phyloP scores from a whole-genome alignment of 1,140 invertebrate species.

The Drosophila bifasciata region DNA sequence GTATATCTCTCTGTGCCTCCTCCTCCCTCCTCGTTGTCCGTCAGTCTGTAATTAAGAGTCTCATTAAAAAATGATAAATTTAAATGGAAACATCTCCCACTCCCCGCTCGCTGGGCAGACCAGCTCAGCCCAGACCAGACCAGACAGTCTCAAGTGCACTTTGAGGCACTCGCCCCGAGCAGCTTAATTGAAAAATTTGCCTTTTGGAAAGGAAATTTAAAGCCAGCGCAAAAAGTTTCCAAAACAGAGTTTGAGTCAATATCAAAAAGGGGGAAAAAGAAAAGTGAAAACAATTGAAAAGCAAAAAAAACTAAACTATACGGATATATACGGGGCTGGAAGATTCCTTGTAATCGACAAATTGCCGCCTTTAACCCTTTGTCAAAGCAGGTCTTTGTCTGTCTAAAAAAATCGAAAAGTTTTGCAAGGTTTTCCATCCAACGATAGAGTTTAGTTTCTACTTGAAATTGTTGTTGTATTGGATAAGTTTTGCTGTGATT shows the following conservation, averaged over 20 bases:
- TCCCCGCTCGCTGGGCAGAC: not conserved
- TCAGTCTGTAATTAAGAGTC: constrained; percentile 75
- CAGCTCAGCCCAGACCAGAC: too few relatives aligned
- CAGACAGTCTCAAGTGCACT: constrained; percentile 68
- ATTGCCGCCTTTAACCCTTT: constrained; percentile 61
- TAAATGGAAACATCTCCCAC: constrained; percentile 73
- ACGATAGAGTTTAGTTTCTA: constrained; percentile 6
- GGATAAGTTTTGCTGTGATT: constrained; percentile 22
- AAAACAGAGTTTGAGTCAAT: constrained; percentile 7
- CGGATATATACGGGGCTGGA: too few relatives aligned
- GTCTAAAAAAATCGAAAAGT: constrained; percentile 56
- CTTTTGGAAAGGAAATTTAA: constrained; percentile 59
- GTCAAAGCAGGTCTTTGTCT: not conserved
- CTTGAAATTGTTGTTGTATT: constrained; percentile 53
- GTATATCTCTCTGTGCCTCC: not conserved
- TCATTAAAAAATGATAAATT: constrained; percentile 83
- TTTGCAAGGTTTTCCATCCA: constrained; percentile 47
- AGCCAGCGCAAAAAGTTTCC: constrained; percentile 41
- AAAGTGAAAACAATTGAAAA: constrained; percentile 6
- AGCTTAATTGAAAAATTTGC: constrained; percentile 38
- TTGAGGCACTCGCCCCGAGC: constrained; percentile 26
- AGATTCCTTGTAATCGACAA: constrained; percentile 57
- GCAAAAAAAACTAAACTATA: constrained; percentile 9
- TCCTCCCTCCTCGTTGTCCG: not conserved
- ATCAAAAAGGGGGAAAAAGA: too few relatives aligned